Evolutionary conservation across 2,113 vertebrate genomes (phyloP).

Genomic region (Columba livia): DNA sequence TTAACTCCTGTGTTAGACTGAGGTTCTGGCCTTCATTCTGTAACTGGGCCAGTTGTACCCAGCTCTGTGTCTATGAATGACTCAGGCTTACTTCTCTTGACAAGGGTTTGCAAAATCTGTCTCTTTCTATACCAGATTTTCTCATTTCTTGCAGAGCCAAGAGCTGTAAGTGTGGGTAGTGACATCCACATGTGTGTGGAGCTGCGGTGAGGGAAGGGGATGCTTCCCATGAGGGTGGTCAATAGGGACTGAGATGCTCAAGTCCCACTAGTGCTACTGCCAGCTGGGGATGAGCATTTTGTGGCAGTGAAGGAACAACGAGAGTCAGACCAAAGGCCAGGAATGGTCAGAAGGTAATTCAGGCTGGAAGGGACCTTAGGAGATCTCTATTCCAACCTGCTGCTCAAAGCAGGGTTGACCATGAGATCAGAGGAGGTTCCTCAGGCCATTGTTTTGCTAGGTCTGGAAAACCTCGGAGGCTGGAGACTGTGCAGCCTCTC

Average conservation of each 20-base stretch:
- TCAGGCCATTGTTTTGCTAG: no score
- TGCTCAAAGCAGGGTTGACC: not conserved
- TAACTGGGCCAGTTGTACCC: not conserved
- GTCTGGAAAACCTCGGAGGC: not conserved
- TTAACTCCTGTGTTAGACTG: not conserved
- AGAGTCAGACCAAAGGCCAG: not conserved
- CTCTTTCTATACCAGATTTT: not conserved
- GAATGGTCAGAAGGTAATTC: not conserved
- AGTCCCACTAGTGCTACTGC: not conserved
- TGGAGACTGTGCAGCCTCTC: not conserved
- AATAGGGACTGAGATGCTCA: not conserved
- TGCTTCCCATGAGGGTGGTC: not conserved
- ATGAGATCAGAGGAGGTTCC: not conserved
- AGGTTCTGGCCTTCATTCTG: not conserved
- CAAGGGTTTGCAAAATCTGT: not conserved
- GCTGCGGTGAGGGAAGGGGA: not conserved
- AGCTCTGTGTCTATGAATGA: not conserved
- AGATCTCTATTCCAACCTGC: not conserved
- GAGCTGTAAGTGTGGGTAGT: fast-evolving
- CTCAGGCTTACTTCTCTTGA: not conserved
- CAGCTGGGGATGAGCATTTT: not conserved
- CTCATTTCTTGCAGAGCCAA: not conserved
- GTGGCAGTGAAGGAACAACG: not conserved
- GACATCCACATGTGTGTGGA: not conserved
- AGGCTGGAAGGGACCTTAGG: not conserved